Base-by-base conservation (phyloP, 2,888 invertebrate genomes). In the Nowickia ferox region DNA sequence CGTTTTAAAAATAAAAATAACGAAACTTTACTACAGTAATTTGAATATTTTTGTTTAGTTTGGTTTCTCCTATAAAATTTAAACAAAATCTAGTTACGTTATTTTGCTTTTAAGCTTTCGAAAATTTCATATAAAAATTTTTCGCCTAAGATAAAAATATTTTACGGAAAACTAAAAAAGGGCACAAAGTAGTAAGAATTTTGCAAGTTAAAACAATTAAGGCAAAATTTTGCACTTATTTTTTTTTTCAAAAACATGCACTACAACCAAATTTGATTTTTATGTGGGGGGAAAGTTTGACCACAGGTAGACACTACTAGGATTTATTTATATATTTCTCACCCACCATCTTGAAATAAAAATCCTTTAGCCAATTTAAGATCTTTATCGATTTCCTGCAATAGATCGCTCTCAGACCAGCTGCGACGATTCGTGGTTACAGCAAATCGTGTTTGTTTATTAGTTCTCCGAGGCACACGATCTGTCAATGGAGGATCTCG, bases 351-450 rank as follows among this genome's bases (percentile, higher is more conserved):
- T 89, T 91, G 93, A 91, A 94, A 93, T 90, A 95, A 94, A 93
- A 95, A 95, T 90, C 95, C 95, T 91, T 93, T 94, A 89, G 95
- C 94, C 90, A 94, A 90, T 89, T 91, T 90, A 87, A 92, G 89
- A 84, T 94, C 94, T 87, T 93, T 93, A 93, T 95, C 95, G 91
- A 95, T 95, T 93, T 95, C 95, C 92, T 94, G 94, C 91, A 95
- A 94, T 87, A 95, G 93, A 91, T 93, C 93, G 87, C 91, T 93
- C 87, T 93, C 93, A 30, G 93, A 93, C 92, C 93, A 93, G 88
- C 93, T 93, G 88, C 92, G 92, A 46, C 93, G 92, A 86, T 92
- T 89, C 66, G 89, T 90, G 40, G 40, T 89, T 71, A 92, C 89
- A 86, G 91, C 88, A 88, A 92, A 92, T 84, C 92, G 91, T 79